phyloP scores from a whole-genome alignment of 2,797 vertebrate species.

The Macroramphosus scolopax region DNA sequence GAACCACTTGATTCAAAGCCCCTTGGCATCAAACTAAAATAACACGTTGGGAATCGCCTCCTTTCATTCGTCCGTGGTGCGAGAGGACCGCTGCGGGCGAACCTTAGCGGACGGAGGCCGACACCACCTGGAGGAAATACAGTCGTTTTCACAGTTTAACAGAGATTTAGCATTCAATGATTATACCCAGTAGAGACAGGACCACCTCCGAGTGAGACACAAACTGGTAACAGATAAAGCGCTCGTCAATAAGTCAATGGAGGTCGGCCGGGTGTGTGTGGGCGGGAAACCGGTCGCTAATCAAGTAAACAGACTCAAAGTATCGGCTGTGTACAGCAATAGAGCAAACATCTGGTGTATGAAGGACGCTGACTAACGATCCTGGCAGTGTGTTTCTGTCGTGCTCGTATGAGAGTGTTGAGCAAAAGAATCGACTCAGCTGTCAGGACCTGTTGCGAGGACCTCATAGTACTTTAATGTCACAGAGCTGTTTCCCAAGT shows the following conservation, averaged over 20 bases:
- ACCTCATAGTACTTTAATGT: too few relatives aligned
- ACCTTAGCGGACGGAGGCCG: conserved; percentile 37
- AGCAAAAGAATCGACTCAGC: too few relatives aligned
- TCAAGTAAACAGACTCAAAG: conserved; percentile 40
- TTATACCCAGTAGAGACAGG: conserved; percentile 35
- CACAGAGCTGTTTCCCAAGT: too few relatives aligned
- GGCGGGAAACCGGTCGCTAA: conserved; percentile 43
- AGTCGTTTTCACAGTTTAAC: conserved; percentile 52
- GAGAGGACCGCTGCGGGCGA: conserved; percentile 34
- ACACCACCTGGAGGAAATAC: conserved; percentile 46
- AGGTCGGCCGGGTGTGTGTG: conserved; percentile 40
- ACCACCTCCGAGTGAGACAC: conserved; percentile 41
- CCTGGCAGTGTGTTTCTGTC: too few relatives aligned
- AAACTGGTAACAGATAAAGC: conserved; percentile 39
- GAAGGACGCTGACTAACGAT: conserved; percentile 36
- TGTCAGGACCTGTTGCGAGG: too few relatives aligned
- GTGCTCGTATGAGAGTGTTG: too few relatives aligned
- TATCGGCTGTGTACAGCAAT: conserved; percentile 48
- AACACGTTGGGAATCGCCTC: conserved; percentile 29
- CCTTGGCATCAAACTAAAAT: too few relatives aligned
- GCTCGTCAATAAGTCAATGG: conserved; percentile 57
- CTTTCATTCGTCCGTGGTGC: conserved; percentile 42
- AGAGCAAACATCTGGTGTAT: conserved; percentile 44
- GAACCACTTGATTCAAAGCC: conserved; percentile 1
- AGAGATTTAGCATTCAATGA: conserved; percentile 58